These are phyloP conservation scores for Chloroclystis v-ata DNA, from an alignment of 2,888 invertebrate genomes.

Conservation along the genomic window DNA sequence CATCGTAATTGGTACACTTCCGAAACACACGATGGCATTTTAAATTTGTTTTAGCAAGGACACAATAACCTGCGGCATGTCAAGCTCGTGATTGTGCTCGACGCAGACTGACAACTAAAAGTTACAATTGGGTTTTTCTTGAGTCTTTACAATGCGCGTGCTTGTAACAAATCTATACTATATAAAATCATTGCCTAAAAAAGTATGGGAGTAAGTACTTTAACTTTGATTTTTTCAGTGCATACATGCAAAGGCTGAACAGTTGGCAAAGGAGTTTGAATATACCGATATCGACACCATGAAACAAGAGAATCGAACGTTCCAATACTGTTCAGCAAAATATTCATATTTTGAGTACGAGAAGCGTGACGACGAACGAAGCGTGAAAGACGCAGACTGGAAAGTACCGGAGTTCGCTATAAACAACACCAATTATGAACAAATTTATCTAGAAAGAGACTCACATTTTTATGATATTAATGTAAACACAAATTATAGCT, in stretches of 20 bases:
- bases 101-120: no score
- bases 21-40: no score
- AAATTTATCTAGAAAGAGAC: conserved; percentile 81
- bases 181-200: no score
- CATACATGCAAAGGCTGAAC: conserved; percentile 86
- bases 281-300: conserved; percentile 29
- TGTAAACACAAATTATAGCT: conserved; percentile 87
- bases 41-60: no score
- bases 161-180: no score
- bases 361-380: conserved; percentile 2
- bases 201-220: not conserved
- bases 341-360: conserved; percentile 77
- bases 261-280: conserved; percentile 80
- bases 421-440: conserved; percentile 65
- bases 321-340: conserved; percentile 89
- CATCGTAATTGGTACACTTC: no score
- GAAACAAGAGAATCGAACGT: conserved; percentile 54
- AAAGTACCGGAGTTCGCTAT: conserved; percentile 50
- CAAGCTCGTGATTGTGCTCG: no score
- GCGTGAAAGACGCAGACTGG: conserved; percentile 14
- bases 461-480: conserved; percentile 91
- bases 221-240: conserved; percentile 67
- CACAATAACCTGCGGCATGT: no score
- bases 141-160: no score
- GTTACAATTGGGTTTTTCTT: no score